Evolutionary conservation across 2,113 vertebrate species (phyloP), one percentile per base, ranked within the genome.

Genomic region (Gobiocypris rarus): DNA sequence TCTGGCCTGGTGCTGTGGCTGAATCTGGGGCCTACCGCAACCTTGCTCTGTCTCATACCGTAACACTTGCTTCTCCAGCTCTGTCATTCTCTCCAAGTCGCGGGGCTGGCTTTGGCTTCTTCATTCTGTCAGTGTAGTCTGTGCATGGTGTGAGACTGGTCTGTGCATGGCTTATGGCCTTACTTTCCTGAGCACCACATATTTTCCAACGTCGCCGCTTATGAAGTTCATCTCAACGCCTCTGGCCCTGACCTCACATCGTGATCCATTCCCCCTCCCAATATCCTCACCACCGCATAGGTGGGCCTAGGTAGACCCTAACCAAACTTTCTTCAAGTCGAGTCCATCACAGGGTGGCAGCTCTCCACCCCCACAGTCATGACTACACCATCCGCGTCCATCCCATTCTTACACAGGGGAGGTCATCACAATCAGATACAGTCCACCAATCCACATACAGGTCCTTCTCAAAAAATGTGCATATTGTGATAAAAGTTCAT

Each of bases 21-120:
- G 93, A 93, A 93, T 94, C 92, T 93, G 94, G 93, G 92, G 91
- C 93, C 88, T 93, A 92, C 92, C 91, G 89, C 89, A 92, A 91
- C 92, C 91, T 92, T 89, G 87, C 87, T 90, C 88, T 91, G 69
- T 85, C 59, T 80, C 77, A 80, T 84, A 28, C 50, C 84, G 82
- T 88, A 83, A 84, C 59, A 86, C 83, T 85, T 86, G 67, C 83
- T 76, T 81, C 43, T 58, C 81, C 24, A 28, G 59, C 86, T 70
- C 69, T 84, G 34, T 84, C 78, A 74, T 81, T 78, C 50, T 87
- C 78, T 81, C 50, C 82, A 48, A 84, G 76, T 84, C 82, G 82
- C 75, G 87, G 83, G 87, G 81, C 87, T 88, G 75, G 48, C 61
- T 58, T 59, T 71, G 19, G 61, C 54, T 84, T 79, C 84, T 61